phyloP scores from a whole-genome alignment of 2,888 invertebrate species.

The Andricus quercusramuli region DNA sequence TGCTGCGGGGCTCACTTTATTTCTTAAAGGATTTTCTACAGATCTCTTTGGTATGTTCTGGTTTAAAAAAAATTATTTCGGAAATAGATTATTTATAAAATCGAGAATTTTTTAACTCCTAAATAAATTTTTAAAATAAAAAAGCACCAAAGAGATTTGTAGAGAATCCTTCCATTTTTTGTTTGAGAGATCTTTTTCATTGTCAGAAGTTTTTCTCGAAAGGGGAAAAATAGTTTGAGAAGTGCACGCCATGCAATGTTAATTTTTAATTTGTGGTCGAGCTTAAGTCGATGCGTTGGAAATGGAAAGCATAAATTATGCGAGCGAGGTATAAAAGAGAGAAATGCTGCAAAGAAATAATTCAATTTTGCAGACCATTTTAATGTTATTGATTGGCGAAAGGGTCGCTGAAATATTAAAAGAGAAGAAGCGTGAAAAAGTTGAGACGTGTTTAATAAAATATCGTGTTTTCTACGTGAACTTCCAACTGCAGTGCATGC shows the following conservation, averaged over 20 bases:
- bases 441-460: slow-evolving; percentile 33
- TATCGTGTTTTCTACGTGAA: slow-evolving; percentile 22
- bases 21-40: too few relatives aligned
- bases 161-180: neutral
- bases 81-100: too few relatives aligned
- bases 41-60: too few relatives aligned
- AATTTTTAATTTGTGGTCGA: slow-evolving; percentile 33
- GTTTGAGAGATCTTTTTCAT: neutral
- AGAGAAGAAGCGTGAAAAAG: slow-evolving; percentile 26
- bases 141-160: too few relatives aligned
- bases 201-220: neutral
- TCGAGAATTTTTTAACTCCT: too few relatives aligned
- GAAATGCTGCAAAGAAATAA: slow-evolving; percentile 13
- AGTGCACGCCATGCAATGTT: neutral
- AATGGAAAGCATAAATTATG: slow-evolving; percentile 9
- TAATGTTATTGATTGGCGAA: slow-evolving; percentile 31
- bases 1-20: too few relatives aligned
- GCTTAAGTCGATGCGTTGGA: slow-evolving; percentile 16
- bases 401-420: slow-evolving; percentile 30
- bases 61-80: too few relatives aligned
- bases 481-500: slow-evolving; percentile 16
- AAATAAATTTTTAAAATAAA: too few relatives aligned
- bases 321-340: neutral
- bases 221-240: slow-evolving; percentile 4
- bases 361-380: slow-evolving; percentile 25